phyloP scores from a whole-genome alignment of 2,113 vertebrate species.

The Oreocharis arfaki region DNA sequence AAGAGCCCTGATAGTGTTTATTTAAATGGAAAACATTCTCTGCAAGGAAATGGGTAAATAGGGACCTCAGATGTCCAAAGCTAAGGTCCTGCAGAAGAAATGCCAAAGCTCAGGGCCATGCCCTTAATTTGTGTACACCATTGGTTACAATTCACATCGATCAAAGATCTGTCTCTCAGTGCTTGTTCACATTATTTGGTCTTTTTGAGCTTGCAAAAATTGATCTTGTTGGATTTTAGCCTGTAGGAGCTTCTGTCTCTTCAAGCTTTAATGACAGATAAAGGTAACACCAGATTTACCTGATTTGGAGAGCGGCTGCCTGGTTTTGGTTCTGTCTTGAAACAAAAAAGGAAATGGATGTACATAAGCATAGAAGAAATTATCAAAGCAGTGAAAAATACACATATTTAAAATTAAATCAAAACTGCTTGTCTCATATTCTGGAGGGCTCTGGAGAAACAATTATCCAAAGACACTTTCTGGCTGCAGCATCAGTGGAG shows the following conservation, averaged over 20 bases:
- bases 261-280: neutral
- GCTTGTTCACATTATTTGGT: neutral
- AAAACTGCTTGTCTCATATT: neutral
- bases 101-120: neutral
- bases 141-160: neutral
- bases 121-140: neutral
- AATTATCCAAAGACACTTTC: neutral
- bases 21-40: constrained; percentile 53
- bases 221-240: neutral
- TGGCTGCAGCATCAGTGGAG: neutral
- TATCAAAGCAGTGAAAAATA: neutral
- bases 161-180: neutral
- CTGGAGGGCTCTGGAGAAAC: neutral
- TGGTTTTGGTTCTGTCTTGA: neutral
- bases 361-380: neutral
- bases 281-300: neutral
- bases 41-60: constrained; percentile 44
- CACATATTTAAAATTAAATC: neutral
- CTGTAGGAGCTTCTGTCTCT: neutral
- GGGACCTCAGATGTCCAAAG: constrained; percentile 46
- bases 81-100: neutral
- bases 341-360: neutral
- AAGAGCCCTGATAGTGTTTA: constrained; percentile 30
- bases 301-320: fast-evolving
- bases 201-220: neutral